phyloP scores from a whole-genome alignment of 2,888 invertebrate genomes.

The Tuta absoluta region DNA sequence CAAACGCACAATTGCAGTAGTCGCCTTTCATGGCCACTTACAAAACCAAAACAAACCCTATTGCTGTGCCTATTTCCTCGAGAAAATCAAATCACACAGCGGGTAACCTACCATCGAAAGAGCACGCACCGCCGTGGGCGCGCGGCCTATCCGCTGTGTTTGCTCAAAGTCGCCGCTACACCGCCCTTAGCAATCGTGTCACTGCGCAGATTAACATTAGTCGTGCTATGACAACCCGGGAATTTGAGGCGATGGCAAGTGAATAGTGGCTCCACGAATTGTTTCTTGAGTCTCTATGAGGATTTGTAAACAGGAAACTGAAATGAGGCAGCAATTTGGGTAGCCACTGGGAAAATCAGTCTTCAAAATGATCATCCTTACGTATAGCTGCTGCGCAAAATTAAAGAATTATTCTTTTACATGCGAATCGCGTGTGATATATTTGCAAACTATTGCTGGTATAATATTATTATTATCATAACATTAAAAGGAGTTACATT shows the following conservation, averaged over 20 bases:
- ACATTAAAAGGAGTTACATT: too few relatives aligned
- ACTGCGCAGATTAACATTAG: constrained; percentile 67
- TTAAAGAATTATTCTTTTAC: too few relatives aligned
- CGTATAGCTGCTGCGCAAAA: too few relatives aligned
- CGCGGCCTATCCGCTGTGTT: constrained; percentile 21
- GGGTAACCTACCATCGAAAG: constrained; percentile 20
- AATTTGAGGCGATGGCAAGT: constrained; percentile 39
- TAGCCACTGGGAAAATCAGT: too few relatives aligned
- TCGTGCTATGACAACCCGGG: constrained; percentile 59
- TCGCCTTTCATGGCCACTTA: background rate
- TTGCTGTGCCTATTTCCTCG: constrained; percentile 1
- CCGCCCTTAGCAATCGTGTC: constrained; percentile 67
- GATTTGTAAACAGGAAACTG: background rate
- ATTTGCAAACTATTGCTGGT: too few relatives aligned
- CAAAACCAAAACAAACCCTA: background rate
- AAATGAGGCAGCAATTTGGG: too few relatives aligned
- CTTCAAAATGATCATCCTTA: too few relatives aligned
- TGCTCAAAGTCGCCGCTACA: constrained; percentile 31
- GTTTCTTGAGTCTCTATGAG: background rate
- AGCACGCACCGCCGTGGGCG: constrained; percentile 40
- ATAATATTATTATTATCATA: too few relatives aligned
- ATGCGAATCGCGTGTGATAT: too few relatives aligned
- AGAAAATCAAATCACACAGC: constrained; percentile 19
- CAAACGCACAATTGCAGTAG: too few relatives aligned
- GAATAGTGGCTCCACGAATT: constrained; percentile 9